Percentiles rank a stretch among this genome's conserved stretches.
Conservation (phyloP, 2,888 invertebrate genomes). For the Electrophaes corylata region DNA sequence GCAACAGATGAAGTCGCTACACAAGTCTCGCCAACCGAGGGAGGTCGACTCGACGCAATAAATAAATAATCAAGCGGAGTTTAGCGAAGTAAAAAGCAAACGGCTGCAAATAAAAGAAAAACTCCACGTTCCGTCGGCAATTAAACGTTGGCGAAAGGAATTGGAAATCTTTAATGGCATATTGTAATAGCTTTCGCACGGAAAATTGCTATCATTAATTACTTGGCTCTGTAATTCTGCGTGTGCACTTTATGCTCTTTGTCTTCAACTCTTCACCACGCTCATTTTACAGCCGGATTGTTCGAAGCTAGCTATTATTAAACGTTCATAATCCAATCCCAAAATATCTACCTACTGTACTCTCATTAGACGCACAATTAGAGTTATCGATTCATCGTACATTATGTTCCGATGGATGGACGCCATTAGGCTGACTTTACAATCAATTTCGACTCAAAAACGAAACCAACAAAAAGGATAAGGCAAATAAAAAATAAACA, state of each 20-base stretch:
- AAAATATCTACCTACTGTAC: constrained; percentile 51
- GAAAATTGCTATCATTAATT: constrained; percentile 70
- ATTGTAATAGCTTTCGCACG: constrained; percentile 67
- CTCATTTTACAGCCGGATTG: constrained; percentile 49
- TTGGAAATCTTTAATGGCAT: constrained; percentile 69
- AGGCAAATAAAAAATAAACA: constrained; percentile 82
- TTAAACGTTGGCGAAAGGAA: constrained; percentile 59
- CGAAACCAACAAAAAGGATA: constrained; percentile 72
- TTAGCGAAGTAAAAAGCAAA: constrained; percentile 55
- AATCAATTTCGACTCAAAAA: constrained; percentile 80
- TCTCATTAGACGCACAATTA: constrained; percentile 72
- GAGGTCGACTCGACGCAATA: constrained; percentile 52
- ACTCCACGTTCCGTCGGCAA: constrained; percentile 54
- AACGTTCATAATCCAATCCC: constrained; percentile 36
- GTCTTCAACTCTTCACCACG: constrained; percentile 51
- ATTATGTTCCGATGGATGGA: constrained; percentile 63
- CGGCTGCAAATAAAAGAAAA: constrained; percentile 54
- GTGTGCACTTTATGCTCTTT: constrained; percentile 51
- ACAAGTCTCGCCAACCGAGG: constrained; percentile 49
- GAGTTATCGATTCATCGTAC: constrained; percentile 74
- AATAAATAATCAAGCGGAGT: constrained; percentile 67
- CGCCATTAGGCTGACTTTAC: constrained; percentile 78
- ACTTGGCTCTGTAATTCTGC: constrained; percentile 52
- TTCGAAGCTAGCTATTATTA: constrained; percentile 42
- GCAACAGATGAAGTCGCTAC: constrained; percentile 50